Evolutionary conservation across 92 coral and sea anemone genomes (phyloP).

Genomic region (Chrysogorgia sp.): DNA sequence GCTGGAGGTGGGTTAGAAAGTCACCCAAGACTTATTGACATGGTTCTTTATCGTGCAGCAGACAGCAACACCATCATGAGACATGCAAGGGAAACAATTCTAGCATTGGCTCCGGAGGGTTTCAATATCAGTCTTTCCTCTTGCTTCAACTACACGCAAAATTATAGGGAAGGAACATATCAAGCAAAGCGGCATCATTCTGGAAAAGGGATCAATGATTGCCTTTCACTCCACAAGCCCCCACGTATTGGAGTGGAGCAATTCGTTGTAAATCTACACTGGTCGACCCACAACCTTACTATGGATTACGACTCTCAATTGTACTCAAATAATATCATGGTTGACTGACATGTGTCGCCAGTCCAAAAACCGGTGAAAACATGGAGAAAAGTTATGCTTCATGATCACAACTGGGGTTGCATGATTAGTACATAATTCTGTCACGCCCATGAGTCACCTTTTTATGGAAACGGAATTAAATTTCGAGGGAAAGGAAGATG

Average conservation of each 20-base stretch:
- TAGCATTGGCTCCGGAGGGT: no score
- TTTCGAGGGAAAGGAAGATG: conserved; percentile 24
- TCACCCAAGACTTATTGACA: conserved; percentile 52
- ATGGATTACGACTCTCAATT: conserved; percentile 41
- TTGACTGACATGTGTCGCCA: conserved; percentile 67
- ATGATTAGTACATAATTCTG: conserved; percentile 59
- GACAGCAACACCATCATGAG: no score
- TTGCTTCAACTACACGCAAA: conserved; percentile 69
- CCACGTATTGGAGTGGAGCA: conserved; percentile 23
- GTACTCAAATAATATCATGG: conserved; percentile 25
- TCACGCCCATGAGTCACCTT: conserved; percentile 73
- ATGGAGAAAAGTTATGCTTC: no score
- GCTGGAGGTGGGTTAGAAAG: conserved; percentile 62
- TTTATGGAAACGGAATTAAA: conserved; percentile 49
- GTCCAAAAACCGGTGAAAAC: no score
- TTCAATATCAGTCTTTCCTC: no score
- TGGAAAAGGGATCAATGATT: conserved; percentile 25
- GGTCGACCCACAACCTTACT: conserved; percentile 63
- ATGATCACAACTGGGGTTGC: no score
- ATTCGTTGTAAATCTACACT: conserved; percentile 8
- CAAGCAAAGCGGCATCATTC: no score
- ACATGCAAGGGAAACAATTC: no score
- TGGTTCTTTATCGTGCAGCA: conserved; percentile 32
- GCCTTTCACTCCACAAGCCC: conserved; percentile 2
- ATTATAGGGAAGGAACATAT: conserved; percentile 61